Base-by-base conservation (phyloP, 2,797 vertebrate genomes). In the Podarcis siculus region DNA sequence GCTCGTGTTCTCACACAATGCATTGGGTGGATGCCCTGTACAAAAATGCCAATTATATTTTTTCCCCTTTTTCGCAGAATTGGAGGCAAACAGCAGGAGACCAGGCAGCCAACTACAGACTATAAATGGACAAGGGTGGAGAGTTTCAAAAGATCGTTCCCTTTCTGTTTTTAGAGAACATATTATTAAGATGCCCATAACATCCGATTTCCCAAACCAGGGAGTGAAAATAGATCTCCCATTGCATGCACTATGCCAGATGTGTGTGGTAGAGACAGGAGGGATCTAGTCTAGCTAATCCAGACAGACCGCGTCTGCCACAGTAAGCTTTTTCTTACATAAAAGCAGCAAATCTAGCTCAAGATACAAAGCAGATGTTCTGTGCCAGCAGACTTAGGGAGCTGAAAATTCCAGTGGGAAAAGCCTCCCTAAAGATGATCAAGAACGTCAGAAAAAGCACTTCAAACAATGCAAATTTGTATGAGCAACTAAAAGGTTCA, bases 1-100 rank as follows among this genome's bases (percentile, higher is more conserved):
- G 30, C 83, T 88, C 27, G 3, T 17, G 76, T 78, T 86, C 37
- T 49, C 23, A 0, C 0, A 30, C 21, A 90, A 66, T 88, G 64
- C 17, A 92, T 72, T 89, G 23, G 35, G 55, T 8, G 4, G 3
- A 17, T 79, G 49, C 35, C 42, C 25, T 75, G 0, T 87, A 87
- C 37, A 58, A 87, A 8, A 5, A 1, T 76, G 35, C 32, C 72
- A 39, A 37, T 2, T 8, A 39, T 1, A 0, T 55, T 69, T 73
- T 64, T 35, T 85, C 27, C 15, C 27, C 55, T 61, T 64, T n/a
- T 87, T 76, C 55, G 75, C 30, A 73, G 45, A 45, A n/a, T 1
- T n/a, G 66, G 64, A 73, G 8, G 55, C 30, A 39, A 80, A 32
- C 13, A 21, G 77, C 12, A 39, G 27, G 25, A 61, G 69, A 32